Conservation (phyloP, 2,888 invertebrate species). For the Zygaena filipendulae region DNA sequence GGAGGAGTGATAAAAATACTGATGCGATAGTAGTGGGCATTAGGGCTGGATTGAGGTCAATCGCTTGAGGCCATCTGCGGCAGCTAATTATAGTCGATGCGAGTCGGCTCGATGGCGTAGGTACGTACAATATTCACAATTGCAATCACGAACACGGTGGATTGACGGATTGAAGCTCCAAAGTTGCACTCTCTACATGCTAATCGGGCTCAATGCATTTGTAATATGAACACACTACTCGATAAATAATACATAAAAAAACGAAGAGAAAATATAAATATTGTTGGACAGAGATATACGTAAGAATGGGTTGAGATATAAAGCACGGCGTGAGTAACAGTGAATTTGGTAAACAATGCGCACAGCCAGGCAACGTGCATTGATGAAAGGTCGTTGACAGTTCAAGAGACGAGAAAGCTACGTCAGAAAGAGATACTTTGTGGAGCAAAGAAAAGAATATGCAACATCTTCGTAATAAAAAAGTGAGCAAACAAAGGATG, state of each 20-base stretch:
- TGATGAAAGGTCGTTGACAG: too few relatives aligned
- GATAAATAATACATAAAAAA: constrained; percentile 13
- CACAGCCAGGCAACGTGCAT: too few relatives aligned
- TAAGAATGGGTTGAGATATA: too few relatives aligned
- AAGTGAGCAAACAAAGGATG: constrained; percentile 2
- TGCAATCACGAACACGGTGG: constrained; percentile 36
- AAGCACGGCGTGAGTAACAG: too few relatives aligned
- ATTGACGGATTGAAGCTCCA: constrained; percentile 21
- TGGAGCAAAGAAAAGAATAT: too few relatives aligned
- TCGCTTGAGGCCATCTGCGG: constrained; percentile 63
- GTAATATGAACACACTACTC: constrained; percentile 12
- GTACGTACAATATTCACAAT: constrained; percentile 44
- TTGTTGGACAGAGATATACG: too few relatives aligned
- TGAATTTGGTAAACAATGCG: too few relatives aligned
- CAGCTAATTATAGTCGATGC: constrained; percentile 57
- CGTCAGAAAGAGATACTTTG: too few relatives aligned
- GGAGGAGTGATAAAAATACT: constrained; percentile 54
- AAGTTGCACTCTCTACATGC: constrained; percentile 23
- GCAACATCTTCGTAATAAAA: too few relatives aligned
- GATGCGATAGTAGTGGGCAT: constrained; percentile 41
- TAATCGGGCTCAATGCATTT: constrained; percentile 17
- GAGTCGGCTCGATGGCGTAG: constrained; percentile 43
- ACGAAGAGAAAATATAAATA: too few relatives aligned
- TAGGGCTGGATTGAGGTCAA: constrained; percentile 63
- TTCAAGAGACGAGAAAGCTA: too few relatives aligned